Evolutionary conservation across 2,113 vertebrate genomes (phyloP).

Genomic region (Poecilia latipinna): DNA sequence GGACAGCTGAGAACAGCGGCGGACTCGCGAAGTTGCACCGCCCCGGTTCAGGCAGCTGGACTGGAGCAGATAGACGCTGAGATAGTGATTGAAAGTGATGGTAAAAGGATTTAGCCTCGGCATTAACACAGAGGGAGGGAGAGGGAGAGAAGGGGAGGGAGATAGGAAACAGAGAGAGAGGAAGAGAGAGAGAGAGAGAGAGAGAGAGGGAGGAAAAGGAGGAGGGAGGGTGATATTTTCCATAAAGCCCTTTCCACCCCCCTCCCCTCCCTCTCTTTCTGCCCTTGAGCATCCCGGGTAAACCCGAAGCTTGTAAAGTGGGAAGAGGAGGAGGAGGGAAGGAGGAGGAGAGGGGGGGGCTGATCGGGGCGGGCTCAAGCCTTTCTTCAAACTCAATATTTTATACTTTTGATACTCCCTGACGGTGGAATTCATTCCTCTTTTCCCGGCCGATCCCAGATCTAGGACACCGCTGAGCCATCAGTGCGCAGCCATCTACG

Average conservation of each 20-base stretch:
- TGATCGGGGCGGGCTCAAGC: conserved; percentile 64
- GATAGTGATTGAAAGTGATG: conserved; percentile 92
- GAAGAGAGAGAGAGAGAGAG: not conserved
- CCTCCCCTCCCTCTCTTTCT: conserved; percentile 76
- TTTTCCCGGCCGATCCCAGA: conserved; percentile 53
- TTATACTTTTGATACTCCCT: conserved; percentile 77
- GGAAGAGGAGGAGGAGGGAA: conserved; percentile 60
- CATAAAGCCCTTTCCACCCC: conserved; percentile 76
- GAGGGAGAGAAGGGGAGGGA: conserved; percentile 56
- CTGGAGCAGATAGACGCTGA: conserved; percentile 86
- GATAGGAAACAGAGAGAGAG: conserved; percentile 29
- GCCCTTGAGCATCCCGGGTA: conserved; percentile 85
- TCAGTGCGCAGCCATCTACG: conserved; percentile 53
- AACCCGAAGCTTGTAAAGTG: conserved; percentile 79
- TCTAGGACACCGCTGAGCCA: conserved; percentile 71
- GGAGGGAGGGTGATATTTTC: conserved; percentile 78
- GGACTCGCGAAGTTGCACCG: conserved; percentile 88
- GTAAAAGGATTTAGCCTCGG: conserved; percentile 88
- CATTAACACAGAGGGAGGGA: conserved; percentile 83
- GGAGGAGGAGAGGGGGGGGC: conserved; percentile 34
- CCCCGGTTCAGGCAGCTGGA: conserved; percentile 83
- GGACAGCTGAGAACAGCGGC: conserved; percentile 53
- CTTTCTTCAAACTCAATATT: conserved; percentile 77
- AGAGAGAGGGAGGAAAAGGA: conserved; percentile 34
- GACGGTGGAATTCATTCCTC: conserved; percentile 63